phyloP scores from a whole-genome alignment of 1,140 invertebrate species.

The Teleopsis dalmanni region DNA sequence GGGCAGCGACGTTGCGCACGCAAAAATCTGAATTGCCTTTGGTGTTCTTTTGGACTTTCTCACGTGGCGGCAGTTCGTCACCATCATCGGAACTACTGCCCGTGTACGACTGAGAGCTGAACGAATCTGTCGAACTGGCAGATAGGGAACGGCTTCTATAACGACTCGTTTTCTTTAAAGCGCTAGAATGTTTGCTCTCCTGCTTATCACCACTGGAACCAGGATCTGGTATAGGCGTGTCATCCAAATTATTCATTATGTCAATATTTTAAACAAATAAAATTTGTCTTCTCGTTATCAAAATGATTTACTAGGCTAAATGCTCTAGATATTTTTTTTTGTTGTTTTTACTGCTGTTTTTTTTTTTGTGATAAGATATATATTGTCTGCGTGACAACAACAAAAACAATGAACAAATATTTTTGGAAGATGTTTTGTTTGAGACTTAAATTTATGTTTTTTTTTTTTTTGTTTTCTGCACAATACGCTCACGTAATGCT shows the following conservation, averaged over 20 bases:
- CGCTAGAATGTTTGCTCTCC: conserved; percentile 57
- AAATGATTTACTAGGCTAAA: too few species aligned
- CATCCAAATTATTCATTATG: conserved; percentile 34
- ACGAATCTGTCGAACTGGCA: conserved; percentile 89
- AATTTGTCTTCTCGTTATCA: background rate
- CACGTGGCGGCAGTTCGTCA: conserved; percentile 64
- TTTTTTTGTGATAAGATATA: background rate
- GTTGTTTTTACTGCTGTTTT: background rate
- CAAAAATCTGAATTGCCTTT: conserved; percentile 80
- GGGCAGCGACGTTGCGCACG: conserved; percentile 80
- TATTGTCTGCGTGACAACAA: background rate
- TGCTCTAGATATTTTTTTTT: too few species aligned
- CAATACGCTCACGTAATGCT: conserved; percentile 10
- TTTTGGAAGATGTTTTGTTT: background rate
- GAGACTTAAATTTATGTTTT: too few species aligned
- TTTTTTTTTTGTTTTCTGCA: background rate
- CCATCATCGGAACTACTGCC: conserved; percentile 85
- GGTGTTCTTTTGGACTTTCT: conserved; percentile 74
- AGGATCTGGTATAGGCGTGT: conserved; percentile 39
- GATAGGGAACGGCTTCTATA: conserved; percentile 82
- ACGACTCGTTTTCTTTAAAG: conserved; percentile 73
- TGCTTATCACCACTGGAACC: conserved; percentile 40
- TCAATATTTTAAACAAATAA: background rate
- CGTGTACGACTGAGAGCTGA: conserved; percentile 85
- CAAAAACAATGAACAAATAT: background rate